Evolutionary conservation across 2,888 invertebrate genomes (phyloP), one percentile per base, ranked within the genome.

Genomic region (Dorcus hopei): DNA sequence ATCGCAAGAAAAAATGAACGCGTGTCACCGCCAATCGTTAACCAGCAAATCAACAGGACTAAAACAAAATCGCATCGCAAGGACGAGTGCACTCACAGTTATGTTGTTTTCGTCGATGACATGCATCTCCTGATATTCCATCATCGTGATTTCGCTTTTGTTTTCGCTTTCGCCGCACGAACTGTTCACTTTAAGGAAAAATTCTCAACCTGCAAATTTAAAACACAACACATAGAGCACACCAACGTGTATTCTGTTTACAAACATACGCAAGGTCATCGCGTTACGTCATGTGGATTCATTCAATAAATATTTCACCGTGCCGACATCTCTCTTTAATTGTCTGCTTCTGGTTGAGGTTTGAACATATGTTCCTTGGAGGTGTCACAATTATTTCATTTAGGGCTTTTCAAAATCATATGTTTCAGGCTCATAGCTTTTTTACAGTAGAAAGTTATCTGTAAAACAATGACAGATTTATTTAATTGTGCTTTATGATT

Each of bases 251-350:
- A 73, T 56, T 84, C 82, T 87, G 87, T 88, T 88, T 88, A 87
- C 87, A 87, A 88, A 87, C 85, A 87, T 79, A 70, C 79, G 83
- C 87, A 87, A 87, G 87, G 87, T 86, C 87, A 86, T 81, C 80
- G 81, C 76, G 67, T 60, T 60, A 72, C 66, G 79, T 78, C 74
- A 76, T 48, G 49, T 52, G 42, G 33, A 51, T 48, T 49, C 42
- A 42, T 42, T 42, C 42, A 42, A 42, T 42, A 42, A 42, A 33
- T 33, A 33, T 33, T 33, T 33, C 26, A 33, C 26, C 26, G 26
- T 33, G 26, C 3, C 26, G 26, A 33, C 26, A 33, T 33, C 26
- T 33, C 26, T 33, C 26, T 33, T 33, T 33, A 33, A 33, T 33
- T 33, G 26, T 7, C 26, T 33, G 26, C 3, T 33, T 33, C 26